Evolutionary conservation across 1,140 invertebrate genomes (phyloP).

Genomic region (Steinernema khuongi): DNA sequence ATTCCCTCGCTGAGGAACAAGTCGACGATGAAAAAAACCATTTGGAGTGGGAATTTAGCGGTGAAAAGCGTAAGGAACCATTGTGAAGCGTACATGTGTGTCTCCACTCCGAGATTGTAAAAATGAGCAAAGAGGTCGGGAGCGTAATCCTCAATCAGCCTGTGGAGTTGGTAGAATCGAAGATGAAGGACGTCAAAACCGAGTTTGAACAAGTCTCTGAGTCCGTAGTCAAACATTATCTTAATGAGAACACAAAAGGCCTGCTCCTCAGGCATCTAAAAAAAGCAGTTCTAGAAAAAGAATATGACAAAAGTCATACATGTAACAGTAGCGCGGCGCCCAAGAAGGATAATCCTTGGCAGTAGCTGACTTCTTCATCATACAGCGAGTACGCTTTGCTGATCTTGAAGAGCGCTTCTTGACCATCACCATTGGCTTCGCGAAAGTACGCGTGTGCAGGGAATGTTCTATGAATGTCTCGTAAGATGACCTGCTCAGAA

Average conservation of each 20-base stretch:
- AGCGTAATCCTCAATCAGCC: conserved; percentile 86
- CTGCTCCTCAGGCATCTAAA: conserved; percentile 97
- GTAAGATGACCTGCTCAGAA: conserved; percentile 78
- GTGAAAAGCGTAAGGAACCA: conserved; percentile 99
- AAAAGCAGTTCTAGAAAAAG: neutral
- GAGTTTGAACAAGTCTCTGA: conserved; percentile 76
- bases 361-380: conserved; percentile 94
- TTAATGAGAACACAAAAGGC: conserved; percentile 92
- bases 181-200: conserved; percentile 68
- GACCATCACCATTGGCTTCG: conserved; percentile 79
- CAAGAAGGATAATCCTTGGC: conserved; percentile 93
- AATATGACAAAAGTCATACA: conserved; percentile 65
- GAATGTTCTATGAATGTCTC: conserved; percentile 95
- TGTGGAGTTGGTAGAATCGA: conserved; percentile 89
- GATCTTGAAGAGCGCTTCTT: conserved; percentile 88
- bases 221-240: conserved; percentile 91
- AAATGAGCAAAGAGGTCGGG: conserved; percentile 85
- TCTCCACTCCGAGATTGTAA: conserved; percentile 80
- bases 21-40: conserved; percentile 95
- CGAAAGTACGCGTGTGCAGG: conserved; percentile 97
- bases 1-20: conserved; percentile 79
- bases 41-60: conserved; percentile 89
- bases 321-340: conserved; percentile 88
- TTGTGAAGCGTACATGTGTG: conserved; percentile 98
- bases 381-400: conserved; percentile 87